Percentiles rank a stretch among this genome's conserved stretches.
Evolutionary conservation across 92 coral and sea anemone genomes (phyloP).

Genomic region (Zoanthus solanderi): DNA sequence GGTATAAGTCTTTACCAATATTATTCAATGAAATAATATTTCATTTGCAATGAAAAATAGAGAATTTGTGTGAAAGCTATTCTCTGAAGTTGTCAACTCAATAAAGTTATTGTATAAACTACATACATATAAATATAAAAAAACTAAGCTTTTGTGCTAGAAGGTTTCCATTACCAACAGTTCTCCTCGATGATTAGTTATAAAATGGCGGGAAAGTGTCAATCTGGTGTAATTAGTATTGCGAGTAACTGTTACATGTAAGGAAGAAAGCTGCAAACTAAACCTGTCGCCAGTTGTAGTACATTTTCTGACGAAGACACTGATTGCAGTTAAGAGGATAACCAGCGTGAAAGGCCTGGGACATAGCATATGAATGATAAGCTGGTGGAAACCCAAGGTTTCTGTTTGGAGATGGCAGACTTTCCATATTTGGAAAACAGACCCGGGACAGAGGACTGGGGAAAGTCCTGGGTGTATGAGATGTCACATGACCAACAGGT

Average conservation of each 20-base stretch:
- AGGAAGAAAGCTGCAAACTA: not conserved
- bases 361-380: not conserved
- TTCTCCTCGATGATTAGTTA: too few relatives aligned
- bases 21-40: too few relatives aligned
- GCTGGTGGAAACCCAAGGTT: not conserved
- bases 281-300: not conserved
- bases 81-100: too few relatives aligned
- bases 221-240: not conserved
- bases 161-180: too few relatives aligned
- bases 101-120: too few relatives aligned
- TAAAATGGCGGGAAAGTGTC: not conserved
- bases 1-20: too few relatives aligned
- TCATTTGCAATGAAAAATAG: too few relatives aligned
- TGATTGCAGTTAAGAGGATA: conserved; percentile 10
- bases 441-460: not conserved
- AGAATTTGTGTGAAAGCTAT: too few relatives aligned
- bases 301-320: not conserved
- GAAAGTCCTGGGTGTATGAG: not conserved
- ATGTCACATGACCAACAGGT: conserved; percentile 1
- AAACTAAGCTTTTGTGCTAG: too few relatives aligned
- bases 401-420: not conserved
- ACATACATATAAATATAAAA: too few relatives aligned
- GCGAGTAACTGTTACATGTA: not conserved
- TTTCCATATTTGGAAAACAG: conserved; percentile 21
- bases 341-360: conserved; percentile 1